phyloP scores from a whole-genome alignment of 2,113 vertebrate genomes.

The Chaetops frenatus region DNA sequence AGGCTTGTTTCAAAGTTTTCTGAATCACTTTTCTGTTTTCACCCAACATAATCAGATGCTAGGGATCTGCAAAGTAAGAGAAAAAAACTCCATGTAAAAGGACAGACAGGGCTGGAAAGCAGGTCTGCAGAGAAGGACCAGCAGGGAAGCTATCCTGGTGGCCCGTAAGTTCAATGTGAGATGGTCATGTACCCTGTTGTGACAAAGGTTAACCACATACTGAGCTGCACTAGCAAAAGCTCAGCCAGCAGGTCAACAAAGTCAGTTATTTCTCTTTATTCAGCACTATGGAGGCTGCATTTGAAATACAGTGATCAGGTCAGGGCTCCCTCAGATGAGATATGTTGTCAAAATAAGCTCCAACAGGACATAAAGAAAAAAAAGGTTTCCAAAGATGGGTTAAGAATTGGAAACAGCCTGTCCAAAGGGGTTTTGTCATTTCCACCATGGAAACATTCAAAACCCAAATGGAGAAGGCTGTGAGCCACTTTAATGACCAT shows the following conservation, averaged over 20 bases:
- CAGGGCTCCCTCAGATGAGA: background rate
- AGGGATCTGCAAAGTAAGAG: background rate
- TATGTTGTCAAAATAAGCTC: background rate
- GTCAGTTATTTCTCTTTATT: background rate
- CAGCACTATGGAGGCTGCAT: background rate
- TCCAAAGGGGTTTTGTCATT: background rate
- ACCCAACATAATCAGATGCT: background rate
- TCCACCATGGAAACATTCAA: background rate
- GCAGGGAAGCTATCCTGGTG: background rate
- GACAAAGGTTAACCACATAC: background rate
- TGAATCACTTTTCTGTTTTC: background rate
- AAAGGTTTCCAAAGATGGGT: background rate
- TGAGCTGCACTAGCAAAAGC: background rate
- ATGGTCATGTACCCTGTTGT: background rate
- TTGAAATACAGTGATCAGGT: background rate
- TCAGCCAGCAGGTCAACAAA: background rate
- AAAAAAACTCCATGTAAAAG: background rate
- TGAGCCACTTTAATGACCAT: background rate
- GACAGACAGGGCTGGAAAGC: background rate
- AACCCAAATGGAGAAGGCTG: background rate
- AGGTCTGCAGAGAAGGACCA: background rate
- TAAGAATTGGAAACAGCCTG: background rate
- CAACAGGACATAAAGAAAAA: background rate
- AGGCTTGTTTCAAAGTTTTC: background rate
- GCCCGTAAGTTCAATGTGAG: background rate